These are phyloP conservation scores for Balaenoptera acutorostrata DNA, from an alignment of 2,113 vertebrate species.

Conservation along the genomic window DNA sequence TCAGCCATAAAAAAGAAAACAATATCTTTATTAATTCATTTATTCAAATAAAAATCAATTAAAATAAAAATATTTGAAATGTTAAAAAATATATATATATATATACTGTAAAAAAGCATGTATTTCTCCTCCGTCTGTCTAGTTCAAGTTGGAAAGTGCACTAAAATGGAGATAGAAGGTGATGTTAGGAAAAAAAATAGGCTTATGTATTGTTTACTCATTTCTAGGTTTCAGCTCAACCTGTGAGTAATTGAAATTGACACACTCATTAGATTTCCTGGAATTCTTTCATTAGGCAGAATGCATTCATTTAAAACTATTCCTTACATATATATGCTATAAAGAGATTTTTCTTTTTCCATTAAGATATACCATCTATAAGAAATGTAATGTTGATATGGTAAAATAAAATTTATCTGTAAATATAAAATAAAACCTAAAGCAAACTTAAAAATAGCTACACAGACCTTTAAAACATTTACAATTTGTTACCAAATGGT, in stretches of 20 bases:
- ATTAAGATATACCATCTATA: neutral
- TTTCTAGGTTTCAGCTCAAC: neutral
- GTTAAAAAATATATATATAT: too few relatives aligned
- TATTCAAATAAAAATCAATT: neutral
- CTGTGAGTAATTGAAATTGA: neutral
- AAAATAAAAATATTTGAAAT: neutral
- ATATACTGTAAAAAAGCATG: neutral
- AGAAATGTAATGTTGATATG: neutral
- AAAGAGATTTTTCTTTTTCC: neutral
- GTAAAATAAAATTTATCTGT: neutral
- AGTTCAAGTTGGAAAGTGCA: neutral
- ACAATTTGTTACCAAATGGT: neutral
- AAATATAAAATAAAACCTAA: neutral
- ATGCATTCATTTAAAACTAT: neutral
- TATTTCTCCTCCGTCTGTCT: constrained; percentile 16
- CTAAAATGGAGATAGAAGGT: neutral
- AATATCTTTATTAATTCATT: neutral
- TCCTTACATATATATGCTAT: neutral
- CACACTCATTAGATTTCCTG: neutral
- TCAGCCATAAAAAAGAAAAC: neutral
- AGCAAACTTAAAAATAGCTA: neutral
- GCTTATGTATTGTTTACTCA: neutral
- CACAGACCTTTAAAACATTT: neutral
- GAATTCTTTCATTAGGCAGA: constrained; percentile 16
- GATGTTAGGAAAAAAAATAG: neutral